Base-by-base conservation (phyloP, 2,888 invertebrate species). In the Thumatha senex region DNA sequence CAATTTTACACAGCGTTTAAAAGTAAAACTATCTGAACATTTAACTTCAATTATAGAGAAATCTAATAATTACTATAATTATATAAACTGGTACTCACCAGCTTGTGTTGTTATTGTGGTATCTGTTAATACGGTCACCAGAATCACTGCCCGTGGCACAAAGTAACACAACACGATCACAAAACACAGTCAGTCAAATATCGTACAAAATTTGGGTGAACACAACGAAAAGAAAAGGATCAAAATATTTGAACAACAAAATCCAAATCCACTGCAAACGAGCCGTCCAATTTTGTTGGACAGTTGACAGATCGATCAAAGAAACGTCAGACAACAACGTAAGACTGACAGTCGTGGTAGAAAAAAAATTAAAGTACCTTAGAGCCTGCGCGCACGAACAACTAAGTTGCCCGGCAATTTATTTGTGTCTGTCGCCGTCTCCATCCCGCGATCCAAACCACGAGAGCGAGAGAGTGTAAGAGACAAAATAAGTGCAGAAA, bases 91-190 rank as follows among this genome's bases (percentile, higher is more conserved):
- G 31, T 30, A 61, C 67, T 70, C 18, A 70, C 70, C 63, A 54
- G 61, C 44, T 61, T 61, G 54, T 63, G 54, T 66, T 66, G 61
- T 63, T 66, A 66, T 67, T 66, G 52, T 67, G 56, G 34, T 47
- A 13, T 47, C 48, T 51, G 40, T 38, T 48, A 45, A 50, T 30
- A 48, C 47, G 35, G 46, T 52, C 51, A 24, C 48, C 48, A 51
- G 40, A 53, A 52, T 45, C 40, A 43, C 56, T 63, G 48, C 53
- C 40, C 34, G 46, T 44, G 31, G 56, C 63, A 66, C 56, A 61
- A 51, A 51, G 64, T 48, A 46, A 54, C 48, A 46, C 40, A 34
- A 51, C 51, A 4, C 9, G 12, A 42, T 34, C 15, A 47, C 41
- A 40, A 31, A 50, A 54, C 56, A 42, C 64, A 54, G 54, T 48